phyloP scores from a whole-genome alignment of 1,140 invertebrate species.

The Mycetomoellerius zeteki region DNA sequence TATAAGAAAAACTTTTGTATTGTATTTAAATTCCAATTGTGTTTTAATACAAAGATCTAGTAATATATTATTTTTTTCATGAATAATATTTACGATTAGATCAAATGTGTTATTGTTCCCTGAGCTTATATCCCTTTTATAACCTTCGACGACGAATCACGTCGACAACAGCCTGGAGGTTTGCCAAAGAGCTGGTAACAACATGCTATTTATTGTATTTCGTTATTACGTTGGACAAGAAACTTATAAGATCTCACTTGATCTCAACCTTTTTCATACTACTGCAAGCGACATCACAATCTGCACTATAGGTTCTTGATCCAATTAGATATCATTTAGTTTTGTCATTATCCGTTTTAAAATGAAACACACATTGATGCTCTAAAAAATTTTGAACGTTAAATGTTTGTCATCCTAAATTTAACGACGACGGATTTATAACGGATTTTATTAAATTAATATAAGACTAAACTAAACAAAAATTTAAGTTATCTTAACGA shows the following conservation, averaged over 20 bases:
- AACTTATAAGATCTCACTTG: slow-evolving; percentile 50
- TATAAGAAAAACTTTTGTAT: background rate
- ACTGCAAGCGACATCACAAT: slow-evolving; percentile 62
- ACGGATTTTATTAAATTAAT: slow-evolving; percentile 14
- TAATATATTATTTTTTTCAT: background rate
- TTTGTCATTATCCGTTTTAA: background rate
- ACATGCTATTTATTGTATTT: slow-evolving; percentile 70
- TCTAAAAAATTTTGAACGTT: slow-evolving; percentile 3
- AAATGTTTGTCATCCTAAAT: background rate
- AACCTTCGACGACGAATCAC: slow-evolving; percentile 47
- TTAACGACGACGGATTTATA: background rate
- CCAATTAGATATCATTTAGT: slow-evolving; percentile 33
- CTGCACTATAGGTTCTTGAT: slow-evolving; percentile 33
- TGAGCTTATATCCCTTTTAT: slow-evolving; percentile 35
- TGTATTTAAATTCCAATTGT: background rate
- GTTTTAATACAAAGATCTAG: background rate
- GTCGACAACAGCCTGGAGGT: slow-evolving; percentile 62
- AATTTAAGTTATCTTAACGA: background rate
- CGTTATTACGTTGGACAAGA: slow-evolving; percentile 69
- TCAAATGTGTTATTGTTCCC: slow-evolving; percentile 12
- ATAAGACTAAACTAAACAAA: background rate
- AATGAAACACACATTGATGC: background rate
- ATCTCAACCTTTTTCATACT: slow-evolving; percentile 22
- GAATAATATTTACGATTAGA: slow-evolving; percentile 4
- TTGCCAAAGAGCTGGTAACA: slow-evolving; percentile 49